Percentiles rank a stretch among this genome's conserved stretches.
These are phyloP conservation scores for Salticus scenicus DNA, from an alignment of 2,888 invertebrate species.

Conservation along the genomic window DNA sequence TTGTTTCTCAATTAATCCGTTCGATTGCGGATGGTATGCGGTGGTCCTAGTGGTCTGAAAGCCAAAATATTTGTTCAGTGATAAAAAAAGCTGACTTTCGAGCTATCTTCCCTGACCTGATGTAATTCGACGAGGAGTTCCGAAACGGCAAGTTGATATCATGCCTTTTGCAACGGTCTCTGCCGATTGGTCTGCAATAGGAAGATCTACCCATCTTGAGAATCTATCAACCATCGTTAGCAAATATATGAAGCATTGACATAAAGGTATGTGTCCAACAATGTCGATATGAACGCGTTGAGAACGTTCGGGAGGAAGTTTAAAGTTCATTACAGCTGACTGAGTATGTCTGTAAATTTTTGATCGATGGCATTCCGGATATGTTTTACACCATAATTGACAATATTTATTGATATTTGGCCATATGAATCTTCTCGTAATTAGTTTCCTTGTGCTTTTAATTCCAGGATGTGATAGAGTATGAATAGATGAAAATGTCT, in stretches of 20 bases:
- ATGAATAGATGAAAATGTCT: too few relatives aligned
- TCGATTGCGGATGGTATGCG: constrained; percentile 21
- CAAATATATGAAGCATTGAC: constrained; percentile 24
- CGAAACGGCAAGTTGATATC: constrained; percentile 70
- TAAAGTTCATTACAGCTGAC: constrained; percentile 35
- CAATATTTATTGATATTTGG: constrained; percentile 24
- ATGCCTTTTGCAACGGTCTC: constrained; percentile 68
- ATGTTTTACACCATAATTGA: constrained; percentile 31
- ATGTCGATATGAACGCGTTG: constrained; percentile 2
- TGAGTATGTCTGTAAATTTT: constrained; percentile 19
- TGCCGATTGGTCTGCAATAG: constrained; percentile 69
- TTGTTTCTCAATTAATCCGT: background rate
- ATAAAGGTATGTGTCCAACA: constrained; percentile 10
- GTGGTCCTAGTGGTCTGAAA: constrained; percentile 73
- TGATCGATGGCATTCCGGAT: constrained; percentile 23
- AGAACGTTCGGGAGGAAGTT: background rate
- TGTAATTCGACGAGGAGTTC: constrained; percentile 71
- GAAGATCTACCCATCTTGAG: constrained; percentile 71
- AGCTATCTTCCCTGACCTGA: constrained; percentile 72
- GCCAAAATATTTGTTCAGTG: constrained; percentile 71
- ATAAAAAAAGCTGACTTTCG: constrained; percentile 48
- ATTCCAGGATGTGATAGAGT: background rate
- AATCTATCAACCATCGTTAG: constrained; percentile 38
- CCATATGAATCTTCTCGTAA: constrained; percentile 1
- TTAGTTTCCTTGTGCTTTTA: background rate